Percentiles rank a stretch among this genome's conserved stretches.
phyloP scores from a whole-genome alignment of 2,797 vertebrate genomes.

The Dermochelys coriacea region DNA sequence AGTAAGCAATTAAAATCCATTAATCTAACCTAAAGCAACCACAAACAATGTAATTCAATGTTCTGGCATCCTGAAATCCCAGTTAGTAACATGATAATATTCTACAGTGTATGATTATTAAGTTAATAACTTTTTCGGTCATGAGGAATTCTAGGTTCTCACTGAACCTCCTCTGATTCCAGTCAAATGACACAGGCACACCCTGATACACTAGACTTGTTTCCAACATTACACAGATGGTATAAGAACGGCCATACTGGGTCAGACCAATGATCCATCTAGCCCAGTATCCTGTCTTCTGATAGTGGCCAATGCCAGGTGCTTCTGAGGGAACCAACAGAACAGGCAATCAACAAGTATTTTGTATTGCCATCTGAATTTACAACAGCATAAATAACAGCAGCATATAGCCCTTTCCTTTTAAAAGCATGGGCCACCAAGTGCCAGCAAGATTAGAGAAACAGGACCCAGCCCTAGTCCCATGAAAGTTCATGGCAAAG shows the following conservation, averaged over 20 bases:
- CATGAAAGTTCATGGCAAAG: not conserved
- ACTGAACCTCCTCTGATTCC: not conserved
- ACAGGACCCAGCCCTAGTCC: not conserved
- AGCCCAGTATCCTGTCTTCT: no score
- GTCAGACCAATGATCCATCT: no score
- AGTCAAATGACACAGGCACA: not conserved
- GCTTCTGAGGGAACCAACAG: no score
- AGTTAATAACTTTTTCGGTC: not conserved
- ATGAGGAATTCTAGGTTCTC: not conserved
- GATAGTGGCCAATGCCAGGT: no score
- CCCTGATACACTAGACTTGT: not conserved
- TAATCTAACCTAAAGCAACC: not conserved
- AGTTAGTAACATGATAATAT: not conserved
- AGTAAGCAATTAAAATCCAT: not conserved
- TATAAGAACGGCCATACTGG: no score
- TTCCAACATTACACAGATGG: not conserved
- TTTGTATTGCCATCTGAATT: not conserved
- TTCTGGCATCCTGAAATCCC: not conserved
- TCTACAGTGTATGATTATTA: not conserved
- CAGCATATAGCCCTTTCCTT: rapidly evolving
- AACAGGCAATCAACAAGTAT: no score
- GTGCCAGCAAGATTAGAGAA: conserved; percentile 2
- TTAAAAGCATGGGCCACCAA: not conserved
- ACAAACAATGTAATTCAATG: not conserved
- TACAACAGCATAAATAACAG: not conserved